Conservation (phyloP, 1,140 invertebrate species). For the Phocides pigmalion region DNA sequence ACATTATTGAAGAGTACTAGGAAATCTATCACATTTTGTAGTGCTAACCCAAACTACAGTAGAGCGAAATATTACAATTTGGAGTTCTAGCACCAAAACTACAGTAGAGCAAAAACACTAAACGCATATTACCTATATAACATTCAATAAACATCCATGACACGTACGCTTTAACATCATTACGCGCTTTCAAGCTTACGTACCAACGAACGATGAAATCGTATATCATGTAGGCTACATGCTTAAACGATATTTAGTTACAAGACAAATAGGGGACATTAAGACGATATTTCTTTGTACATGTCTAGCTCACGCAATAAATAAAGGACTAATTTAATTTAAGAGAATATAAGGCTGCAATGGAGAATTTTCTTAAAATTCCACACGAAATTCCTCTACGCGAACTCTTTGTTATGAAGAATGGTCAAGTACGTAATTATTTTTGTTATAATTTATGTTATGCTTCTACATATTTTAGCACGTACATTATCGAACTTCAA, state of each 20-base stretch:
- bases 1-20: no score
- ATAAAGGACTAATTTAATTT: constrained; percentile 19
- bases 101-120: no score
- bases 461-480: neutral
- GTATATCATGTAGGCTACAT: constrained; percentile 7
- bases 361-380: constrained; percentile 1
- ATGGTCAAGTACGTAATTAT: neutral
- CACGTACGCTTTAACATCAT: neutral
- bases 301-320: constrained; percentile 14
- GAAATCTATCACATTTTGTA: no score
- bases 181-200: neutral
- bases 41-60: no score
- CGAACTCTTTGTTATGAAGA: neutral
- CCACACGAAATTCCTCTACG: neutral
- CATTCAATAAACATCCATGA: neutral
- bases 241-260: constrained; percentile 14
- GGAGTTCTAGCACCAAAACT: no score
- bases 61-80: no score
- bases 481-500: no score
- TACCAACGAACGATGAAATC: constrained; percentile 13
- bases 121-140: neutral
- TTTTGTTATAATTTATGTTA: neutral
- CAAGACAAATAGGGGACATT: constrained; percentile 10
- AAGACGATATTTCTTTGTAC: constrained; percentile 11
- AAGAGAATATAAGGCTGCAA: constrained; percentile 17